Evolutionary conservation across 2,113 vertebrate genomes (phyloP).

Genomic region (Paradisaea rubra): DNA sequence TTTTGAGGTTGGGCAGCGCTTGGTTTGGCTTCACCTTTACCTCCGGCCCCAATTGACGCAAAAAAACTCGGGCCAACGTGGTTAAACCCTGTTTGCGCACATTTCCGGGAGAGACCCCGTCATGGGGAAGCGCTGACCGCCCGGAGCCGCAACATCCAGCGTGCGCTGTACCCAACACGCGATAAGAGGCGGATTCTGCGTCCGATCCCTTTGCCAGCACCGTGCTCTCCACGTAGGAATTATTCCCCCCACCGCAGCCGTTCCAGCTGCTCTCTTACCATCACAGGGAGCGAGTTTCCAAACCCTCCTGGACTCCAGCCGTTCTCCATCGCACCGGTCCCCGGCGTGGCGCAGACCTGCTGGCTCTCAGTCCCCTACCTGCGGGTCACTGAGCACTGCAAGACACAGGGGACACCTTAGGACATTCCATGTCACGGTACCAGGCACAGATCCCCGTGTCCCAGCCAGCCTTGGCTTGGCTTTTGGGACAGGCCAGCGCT

Average conservation of each 20-base stretch:
- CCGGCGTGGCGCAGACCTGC: conserved; percentile 79
- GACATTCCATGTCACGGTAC: background rate
- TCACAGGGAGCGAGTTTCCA: conserved; percentile 79
- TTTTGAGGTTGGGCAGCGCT: background rate
- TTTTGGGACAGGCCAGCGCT: background rate
- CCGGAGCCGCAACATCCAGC: rapidly evolving
- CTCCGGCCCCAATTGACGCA: background rate
- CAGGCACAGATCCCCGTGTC: background rate
- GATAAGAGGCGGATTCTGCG: background rate
- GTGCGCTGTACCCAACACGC: background rate
- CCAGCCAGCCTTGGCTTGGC: background rate
- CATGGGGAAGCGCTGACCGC: background rate
- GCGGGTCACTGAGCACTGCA: conserved; percentile 74
- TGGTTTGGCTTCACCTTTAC: background rate
- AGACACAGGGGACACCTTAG: background rate
- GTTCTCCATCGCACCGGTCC: conserved; percentile 82
- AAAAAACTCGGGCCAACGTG: no score
- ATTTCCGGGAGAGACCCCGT: background rate
- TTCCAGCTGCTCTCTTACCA: background rate
- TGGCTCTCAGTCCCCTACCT: conserved; percentile 81
- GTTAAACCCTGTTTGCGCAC: background rate
- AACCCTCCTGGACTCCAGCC: conserved; percentile 71
- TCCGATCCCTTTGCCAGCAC: background rate
- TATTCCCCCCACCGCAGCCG: background rate
- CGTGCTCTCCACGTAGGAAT: background rate